Evolutionary conservation across 2,797 vertebrate species (phyloP).

Genomic region (Eulemur albifrons): DNA sequence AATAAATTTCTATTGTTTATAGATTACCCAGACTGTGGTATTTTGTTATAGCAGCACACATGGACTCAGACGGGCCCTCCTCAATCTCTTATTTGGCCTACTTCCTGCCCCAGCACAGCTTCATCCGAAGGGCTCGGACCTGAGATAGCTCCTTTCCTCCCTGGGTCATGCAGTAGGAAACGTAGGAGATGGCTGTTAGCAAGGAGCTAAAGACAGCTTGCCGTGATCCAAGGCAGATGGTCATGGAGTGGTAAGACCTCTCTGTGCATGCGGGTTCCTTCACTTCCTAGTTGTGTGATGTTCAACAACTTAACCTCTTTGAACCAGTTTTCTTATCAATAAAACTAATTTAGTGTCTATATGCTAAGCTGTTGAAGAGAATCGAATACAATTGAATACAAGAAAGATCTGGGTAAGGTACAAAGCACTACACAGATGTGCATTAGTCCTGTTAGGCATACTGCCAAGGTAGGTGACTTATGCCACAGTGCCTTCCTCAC

Average conservation of each 20-base stretch:
- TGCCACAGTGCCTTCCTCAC: no score
- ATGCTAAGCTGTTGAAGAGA: background rate
- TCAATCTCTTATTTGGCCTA: background rate
- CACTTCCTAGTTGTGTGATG: background rate
- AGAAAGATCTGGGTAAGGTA: background rate
- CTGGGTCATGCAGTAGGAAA: background rate
- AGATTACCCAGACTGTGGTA: background rate
- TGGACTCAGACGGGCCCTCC: background rate
- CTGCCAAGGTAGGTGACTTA: background rate
- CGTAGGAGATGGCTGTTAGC: background rate
- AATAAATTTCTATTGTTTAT: background rate
- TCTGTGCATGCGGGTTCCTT: background rate
- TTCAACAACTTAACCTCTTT: background rate
- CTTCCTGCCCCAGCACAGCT: background rate
- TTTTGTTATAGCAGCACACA: background rate
- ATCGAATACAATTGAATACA: background rate
- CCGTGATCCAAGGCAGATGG: background rate
- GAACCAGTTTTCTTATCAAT: background rate
- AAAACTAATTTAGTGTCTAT: background rate
- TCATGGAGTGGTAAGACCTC: background rate
- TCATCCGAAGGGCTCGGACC: background rate
- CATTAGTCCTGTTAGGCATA: background rate
- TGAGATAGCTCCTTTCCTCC: background rate
- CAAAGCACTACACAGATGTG: rapidly evolving
- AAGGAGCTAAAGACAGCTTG: background rate